These are phyloP conservation scores for Mormyrus lacerda DNA, from an alignment of 2,113 vertebrate genomes.

Conservation along the genomic window DNA sequence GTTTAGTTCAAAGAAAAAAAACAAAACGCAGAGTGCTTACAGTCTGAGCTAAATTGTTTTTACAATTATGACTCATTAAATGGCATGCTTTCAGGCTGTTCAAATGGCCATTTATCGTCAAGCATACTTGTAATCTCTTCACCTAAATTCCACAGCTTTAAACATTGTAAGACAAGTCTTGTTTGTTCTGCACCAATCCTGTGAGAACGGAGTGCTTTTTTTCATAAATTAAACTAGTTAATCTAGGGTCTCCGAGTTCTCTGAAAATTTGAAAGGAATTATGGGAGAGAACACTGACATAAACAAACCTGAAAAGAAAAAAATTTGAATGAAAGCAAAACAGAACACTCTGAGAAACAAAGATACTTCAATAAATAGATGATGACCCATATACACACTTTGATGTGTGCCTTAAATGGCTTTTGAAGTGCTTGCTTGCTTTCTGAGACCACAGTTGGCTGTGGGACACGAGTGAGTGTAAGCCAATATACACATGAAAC, in stretches of 20 bases:
- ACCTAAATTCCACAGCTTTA: background rate
- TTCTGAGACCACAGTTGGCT: conserved; percentile 43
- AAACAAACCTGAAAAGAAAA: background rate
- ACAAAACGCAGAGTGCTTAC: background rate
- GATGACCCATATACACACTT: conserved; percentile 31
- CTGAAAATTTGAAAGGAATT: conserved; percentile 4
- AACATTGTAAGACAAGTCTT: background rate
- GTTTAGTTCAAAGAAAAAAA: background rate
- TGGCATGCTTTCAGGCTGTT: background rate
- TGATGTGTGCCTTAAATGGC: conserved; percentile 48
- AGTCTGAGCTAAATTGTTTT: background rate
- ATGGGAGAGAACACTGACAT: conserved; percentile 1
- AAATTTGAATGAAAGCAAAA: background rate
- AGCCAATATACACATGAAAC: conserved; percentile 27
- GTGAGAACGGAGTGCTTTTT: background rate
- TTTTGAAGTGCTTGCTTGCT: conserved; percentile 49
- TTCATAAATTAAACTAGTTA: background rate
- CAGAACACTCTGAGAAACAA: conserved; percentile 28
- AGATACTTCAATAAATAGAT: conserved; percentile 28
- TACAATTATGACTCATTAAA: background rate
- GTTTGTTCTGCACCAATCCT: background rate
- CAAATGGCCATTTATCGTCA: background rate
- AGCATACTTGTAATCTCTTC: background rate
- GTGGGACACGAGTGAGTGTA: conserved; percentile 4
- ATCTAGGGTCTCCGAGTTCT: background rate